These are phyloP conservation scores for Leptopilina clavipes DNA, from an alignment of 1,140 invertebrate genomes.

Conservation along the genomic window DNA sequence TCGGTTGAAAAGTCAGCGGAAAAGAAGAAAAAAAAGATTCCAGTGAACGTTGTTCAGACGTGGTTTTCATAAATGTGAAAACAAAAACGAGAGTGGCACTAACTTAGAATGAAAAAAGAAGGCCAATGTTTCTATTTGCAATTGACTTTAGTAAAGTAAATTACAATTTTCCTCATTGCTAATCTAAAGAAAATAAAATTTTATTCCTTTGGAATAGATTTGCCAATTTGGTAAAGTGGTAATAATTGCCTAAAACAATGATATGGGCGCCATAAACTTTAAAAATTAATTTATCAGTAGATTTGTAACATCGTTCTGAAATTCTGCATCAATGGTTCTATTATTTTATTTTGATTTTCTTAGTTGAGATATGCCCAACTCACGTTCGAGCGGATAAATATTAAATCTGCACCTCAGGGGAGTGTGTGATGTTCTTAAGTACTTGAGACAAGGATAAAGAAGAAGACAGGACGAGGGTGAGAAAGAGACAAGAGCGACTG, in stretches of 20 bases:
- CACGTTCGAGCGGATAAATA: conserved; percentile 49
- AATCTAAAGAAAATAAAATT: too few relatives aligned
- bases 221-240: too few relatives aligned
- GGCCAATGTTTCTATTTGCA: neutral
- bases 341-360: neutral
- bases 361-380: neutral
- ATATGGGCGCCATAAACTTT: too few relatives aligned
- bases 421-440: conserved; percentile 34
- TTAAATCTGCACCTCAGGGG: conserved; percentile 54
- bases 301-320: too few relatives aligned
- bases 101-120: neutral
- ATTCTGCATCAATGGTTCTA: too few relatives aligned
- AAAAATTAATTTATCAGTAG: too few relatives aligned
- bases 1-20: conserved; percentile 14
- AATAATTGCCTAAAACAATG: too few relatives aligned
- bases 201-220: too few relatives aligned
- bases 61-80: neutral
- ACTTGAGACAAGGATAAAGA: conserved; percentile 27
- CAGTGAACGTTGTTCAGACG: neutral
- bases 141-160: neutral
- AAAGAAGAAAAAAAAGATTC: neutral
- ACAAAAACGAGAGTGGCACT: neutral
- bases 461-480: neutral
- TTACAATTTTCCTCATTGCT: too few relatives aligned
- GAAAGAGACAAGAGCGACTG: conserved; percentile 38